phyloP scores from a whole-genome alignment of 2,888 invertebrate species.

The Noctuana brunneofusca region DNA sequence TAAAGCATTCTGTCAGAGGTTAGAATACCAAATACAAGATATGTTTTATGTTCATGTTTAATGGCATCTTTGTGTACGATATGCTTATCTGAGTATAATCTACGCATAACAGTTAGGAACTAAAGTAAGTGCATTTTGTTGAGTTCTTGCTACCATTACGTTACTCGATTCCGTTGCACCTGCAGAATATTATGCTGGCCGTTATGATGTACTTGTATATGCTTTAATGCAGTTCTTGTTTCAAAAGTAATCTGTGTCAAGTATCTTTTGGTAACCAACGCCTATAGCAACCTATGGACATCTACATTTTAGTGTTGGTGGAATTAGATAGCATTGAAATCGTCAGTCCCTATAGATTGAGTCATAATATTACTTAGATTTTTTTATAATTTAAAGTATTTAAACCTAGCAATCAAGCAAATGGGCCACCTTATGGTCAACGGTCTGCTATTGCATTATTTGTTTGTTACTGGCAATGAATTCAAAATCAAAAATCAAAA shows the following conservation, averaged over 20 bases:
- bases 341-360: too few species aligned
- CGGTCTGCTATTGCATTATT: too few species aligned
- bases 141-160: slow-evolving; percentile 22
- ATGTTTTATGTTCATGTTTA: slow-evolving; percentile 23
- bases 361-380: too few species aligned
- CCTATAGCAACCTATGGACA: too few species aligned
- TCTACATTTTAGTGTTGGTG: too few species aligned
- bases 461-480: too few species aligned
- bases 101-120: slow-evolving; percentile 24
- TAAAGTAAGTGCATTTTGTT: slow-evolving; percentile 22
- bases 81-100: slow-evolving; percentile 23
- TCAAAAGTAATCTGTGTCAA: neutral
- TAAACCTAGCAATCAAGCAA: too few species aligned
- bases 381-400: too few species aligned
- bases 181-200: slow-evolving; percentile 17
- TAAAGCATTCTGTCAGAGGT: slow-evolving; percentile 23
- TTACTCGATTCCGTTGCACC: slow-evolving; percentile 16
- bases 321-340: too few species aligned
- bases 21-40: slow-evolving; percentile 8
- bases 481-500: too few species aligned
- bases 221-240: neutral
- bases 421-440: too few species aligned
- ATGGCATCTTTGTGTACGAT: slow-evolving; percentile 17
- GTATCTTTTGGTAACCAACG: neutral
- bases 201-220: neutral